Base-by-base conservation (phyloP, 2,888 invertebrate species). In the Rhorus exstirpatorius region DNA sequence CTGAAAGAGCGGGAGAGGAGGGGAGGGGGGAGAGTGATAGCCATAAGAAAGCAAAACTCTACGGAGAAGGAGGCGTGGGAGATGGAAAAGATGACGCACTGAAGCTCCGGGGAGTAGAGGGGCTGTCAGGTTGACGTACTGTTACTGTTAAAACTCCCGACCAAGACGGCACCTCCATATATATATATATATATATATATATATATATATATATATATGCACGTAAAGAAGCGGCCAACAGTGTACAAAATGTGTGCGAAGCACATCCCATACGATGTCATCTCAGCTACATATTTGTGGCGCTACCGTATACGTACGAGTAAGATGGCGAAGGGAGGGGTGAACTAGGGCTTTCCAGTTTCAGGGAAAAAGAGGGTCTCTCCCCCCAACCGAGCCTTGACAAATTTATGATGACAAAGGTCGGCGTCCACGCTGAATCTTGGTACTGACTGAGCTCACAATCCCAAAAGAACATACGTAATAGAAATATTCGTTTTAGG, bases 61-160 rank as follows among this genome's bases (percentile, higher is more conserved):
- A 49, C 58, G 55, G 68, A 61, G 81, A 88, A 75, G 88, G 85
- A 87, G 90, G 89, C 88, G 89, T 89, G 90, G 71, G 63, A 61
- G 77, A 63, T 67, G 77, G 80, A 74, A 82, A 74, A 84, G 78
- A 74, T 81, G 82, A 81, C 75, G 71, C 79, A 70, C 72, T 67
- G 65, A 31, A 76, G 79, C 82, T 83, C 53, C 70, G 84, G 80
- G 83, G 85, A 85, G 79, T 65, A 75, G 83, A 83, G 86, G 87
- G 86, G 86, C 84, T 87, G 89, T 86, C 90, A 87, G 87, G 88
- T 89, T 91, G 91, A 92, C 90, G 91, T 90, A 92, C 91, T 88
- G 90, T 91, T 91, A 90, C 90, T 88, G 91, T 91, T 91, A 89
- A 84, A 91, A 90, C 89, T 90, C 90, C 85, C 88, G 88, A 83